Conservation (phyloP, 2,888 invertebrate species). For the Scaeva pyrastri region DNA sequence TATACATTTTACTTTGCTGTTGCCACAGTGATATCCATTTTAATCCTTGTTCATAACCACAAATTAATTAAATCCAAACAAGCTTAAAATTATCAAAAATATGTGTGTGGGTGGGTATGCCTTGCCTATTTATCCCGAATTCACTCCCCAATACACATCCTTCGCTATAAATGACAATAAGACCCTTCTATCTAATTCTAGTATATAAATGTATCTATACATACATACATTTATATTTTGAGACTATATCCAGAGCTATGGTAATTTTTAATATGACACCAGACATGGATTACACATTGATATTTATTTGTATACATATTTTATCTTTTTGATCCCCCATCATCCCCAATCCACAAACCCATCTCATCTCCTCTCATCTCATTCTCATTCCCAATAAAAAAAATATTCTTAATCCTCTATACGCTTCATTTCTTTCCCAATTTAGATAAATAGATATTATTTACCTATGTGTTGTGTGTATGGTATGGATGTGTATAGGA, state of each 20-base stretch:
- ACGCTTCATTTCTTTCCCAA: constrained; percentile 67
- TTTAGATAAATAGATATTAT: constrained; percentile 58
- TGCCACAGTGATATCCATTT: background rate
- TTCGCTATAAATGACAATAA: constrained; percentile 12
- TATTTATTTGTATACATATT: constrained; percentile 46
- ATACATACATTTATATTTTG: background rate
- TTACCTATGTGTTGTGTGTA: too few species aligned
- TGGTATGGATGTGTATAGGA: too few species aligned
- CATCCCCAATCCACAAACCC: constrained; percentile 19
- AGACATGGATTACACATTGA: constrained; percentile 57
- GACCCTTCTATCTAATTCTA: background rate
- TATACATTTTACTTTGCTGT: background rate
- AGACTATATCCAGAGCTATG: background rate
- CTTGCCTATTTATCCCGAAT: background rate
- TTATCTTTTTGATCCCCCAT: constrained; percentile 29
- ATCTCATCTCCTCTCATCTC: constrained; percentile 43
- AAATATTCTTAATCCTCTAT: constrained; percentile 33
- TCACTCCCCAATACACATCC: background rate
- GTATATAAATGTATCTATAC: too few species aligned
- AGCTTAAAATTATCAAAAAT: constrained; percentile 8
- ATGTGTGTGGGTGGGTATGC: background rate
- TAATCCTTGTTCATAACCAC: constrained; percentile 23
- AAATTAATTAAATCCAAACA: constrained; percentile 41
- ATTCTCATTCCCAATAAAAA: background rate
- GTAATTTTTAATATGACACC: constrained; percentile 70